Conservation (phyloP, 1,140 invertebrate genomes). For the Leptonema lineaticorne region DNA sequence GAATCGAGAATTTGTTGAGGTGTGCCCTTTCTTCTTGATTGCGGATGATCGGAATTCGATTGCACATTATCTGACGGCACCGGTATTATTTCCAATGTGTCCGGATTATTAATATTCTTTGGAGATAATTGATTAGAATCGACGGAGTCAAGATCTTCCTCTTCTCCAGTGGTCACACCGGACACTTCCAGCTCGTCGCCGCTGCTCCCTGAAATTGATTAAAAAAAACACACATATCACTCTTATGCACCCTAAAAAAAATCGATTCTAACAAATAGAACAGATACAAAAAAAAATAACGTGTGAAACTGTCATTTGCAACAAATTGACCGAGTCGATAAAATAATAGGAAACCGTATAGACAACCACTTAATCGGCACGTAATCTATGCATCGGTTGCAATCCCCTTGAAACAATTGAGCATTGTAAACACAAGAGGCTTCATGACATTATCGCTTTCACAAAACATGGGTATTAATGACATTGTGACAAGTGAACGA, state of each 20-base stretch:
- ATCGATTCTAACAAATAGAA: no score
- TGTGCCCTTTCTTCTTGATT: slow-evolving; percentile 35
- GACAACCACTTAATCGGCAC: background rate
- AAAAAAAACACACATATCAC: background rate
- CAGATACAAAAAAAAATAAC: no score
- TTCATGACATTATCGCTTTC: no score
- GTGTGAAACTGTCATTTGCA: background rate
- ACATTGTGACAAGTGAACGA: no score
- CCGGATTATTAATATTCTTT: slow-evolving; percentile 15
- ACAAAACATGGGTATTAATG: no score
- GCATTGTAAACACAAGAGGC: no score
- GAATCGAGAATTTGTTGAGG: slow-evolving; percentile 37
- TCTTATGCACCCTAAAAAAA: background rate
- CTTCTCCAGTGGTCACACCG: slow-evolving; percentile 36
- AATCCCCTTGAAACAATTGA: no score
- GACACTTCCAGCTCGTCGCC: slow-evolving; percentile 39
- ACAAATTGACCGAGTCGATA: background rate
- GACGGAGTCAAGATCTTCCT: slow-evolving; percentile 38
- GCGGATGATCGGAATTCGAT: slow-evolving; percentile 25
- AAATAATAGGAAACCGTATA: background rate
- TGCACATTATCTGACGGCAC: slow-evolving; percentile 20
- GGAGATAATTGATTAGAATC: slow-evolving; percentile 36
- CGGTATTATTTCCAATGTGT: slow-evolving; percentile 36
- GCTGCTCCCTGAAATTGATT: slow-evolving; percentile 35
- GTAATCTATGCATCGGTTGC: background rate